A percentile compares a stretch with the other conserved stretches of the same genome.
phyloP scores from a whole-genome alignment of 2,888 invertebrate genomes.

The Xylota segnis region DNA sequence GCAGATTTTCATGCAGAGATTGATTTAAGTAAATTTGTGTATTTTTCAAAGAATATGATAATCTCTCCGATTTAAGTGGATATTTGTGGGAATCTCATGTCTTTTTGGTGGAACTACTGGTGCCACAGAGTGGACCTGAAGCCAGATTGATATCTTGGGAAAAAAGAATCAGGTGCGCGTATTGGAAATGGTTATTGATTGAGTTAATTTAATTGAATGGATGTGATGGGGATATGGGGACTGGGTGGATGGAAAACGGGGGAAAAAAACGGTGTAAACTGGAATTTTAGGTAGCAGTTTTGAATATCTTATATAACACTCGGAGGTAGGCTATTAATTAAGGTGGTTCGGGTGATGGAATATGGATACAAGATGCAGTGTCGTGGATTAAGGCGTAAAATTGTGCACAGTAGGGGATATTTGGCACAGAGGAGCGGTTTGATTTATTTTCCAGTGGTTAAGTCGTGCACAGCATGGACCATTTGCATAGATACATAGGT shows the following conservation, averaged over 20 bases:
- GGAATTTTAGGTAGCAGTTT: constrained; percentile 18
- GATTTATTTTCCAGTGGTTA: too few relatives aligned
- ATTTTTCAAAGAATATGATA: constrained; percentile 59
- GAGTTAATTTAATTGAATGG: constrained; percentile 49
- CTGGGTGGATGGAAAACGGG: background rate
- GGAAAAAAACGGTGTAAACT: background rate
- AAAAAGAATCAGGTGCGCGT: constrained; percentile 29
- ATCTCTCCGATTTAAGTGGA: constrained; percentile 60
- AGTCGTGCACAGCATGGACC: too few relatives aligned
- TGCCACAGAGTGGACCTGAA: constrained; percentile 9
- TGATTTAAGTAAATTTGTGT: constrained; percentile 63
- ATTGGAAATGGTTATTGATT: constrained; percentile 66
- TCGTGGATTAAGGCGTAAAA: background rate
- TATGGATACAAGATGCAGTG: constrained; percentile 7
- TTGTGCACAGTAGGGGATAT: background rate
- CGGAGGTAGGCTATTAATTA: constrained; percentile 3
- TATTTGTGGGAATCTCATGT: constrained; percentile 61
- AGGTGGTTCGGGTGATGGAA: background rate
- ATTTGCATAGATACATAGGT: too few relatives aligned
- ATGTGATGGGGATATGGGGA: constrained; percentile 21
- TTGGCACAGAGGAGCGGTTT: too few relatives aligned
- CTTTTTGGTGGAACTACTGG: background rate
- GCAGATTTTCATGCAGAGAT: constrained; percentile 52
- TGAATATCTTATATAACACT: constrained; percentile 12
- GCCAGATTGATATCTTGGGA: constrained; percentile 33